phyloP scores from a whole-genome alignment of 2,113 vertebrate species.

The Siniperca chuatsi region DNA sequence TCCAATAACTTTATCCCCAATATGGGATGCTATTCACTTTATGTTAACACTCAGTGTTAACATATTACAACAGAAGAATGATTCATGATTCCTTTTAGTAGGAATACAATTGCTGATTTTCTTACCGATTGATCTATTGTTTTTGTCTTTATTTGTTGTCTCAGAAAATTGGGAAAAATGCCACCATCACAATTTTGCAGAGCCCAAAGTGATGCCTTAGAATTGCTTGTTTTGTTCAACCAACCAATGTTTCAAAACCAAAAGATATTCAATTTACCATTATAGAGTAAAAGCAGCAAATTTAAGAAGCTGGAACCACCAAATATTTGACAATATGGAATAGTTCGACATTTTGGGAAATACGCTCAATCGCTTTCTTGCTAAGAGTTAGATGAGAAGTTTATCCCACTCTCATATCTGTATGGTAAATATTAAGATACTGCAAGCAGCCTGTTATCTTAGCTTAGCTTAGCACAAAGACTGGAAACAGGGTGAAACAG shows the following conservation, averaged over 20 bases:
- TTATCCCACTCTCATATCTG: too few species aligned
- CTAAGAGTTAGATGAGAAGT: too few species aligned
- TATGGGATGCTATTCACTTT: background rate
- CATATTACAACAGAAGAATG: background rate
- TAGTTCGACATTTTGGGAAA: background rate
- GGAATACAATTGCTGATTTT: background rate
- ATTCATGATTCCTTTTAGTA: background rate
- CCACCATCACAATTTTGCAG: background rate
- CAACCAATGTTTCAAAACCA: too few species aligned
- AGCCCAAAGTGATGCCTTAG: background rate
- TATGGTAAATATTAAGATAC: too few species aligned
- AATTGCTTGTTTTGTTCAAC: background rate
- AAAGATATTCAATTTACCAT: too few species aligned
- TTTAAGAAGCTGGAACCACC: too few species aligned
- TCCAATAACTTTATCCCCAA: conserved; percentile 1
- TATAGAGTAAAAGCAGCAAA: too few species aligned
- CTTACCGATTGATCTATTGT: too few species aligned
- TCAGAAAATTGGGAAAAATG: background rate
- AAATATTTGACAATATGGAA: too few species aligned
- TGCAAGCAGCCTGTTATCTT: background rate
- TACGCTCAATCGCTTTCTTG: background rate
- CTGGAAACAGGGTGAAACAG: background rate
- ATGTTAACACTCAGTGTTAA: background rate
- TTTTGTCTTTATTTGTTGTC: too few species aligned
- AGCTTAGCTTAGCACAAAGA: background rate